phyloP scores from a whole-genome alignment of 2,888 invertebrate species.

The Formica aserva region DNA sequence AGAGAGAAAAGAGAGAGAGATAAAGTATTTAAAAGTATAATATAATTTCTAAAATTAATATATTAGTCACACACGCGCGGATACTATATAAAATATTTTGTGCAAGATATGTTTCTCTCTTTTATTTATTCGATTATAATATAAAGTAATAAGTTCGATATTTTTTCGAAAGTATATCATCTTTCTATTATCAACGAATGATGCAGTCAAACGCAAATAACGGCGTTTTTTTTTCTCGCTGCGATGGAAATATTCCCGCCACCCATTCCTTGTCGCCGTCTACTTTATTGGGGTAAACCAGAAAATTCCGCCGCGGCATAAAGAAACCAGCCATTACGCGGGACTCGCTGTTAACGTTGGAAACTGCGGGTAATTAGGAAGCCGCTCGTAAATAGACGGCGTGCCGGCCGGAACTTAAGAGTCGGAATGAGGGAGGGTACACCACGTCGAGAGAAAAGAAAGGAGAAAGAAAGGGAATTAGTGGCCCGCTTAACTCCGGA shows the following conservation, averaged over 20 bases:
- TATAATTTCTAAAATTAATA: not conserved
- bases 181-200: not conserved
- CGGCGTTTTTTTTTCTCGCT: not conserved
- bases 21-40: not conserved
- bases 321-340: slow-evolving; percentile 69
- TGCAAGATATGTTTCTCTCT: not conserved
- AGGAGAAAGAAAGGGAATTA: slow-evolving; percentile 35
- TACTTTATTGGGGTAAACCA: slow-evolving; percentile 47
- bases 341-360: slow-evolving; percentile 75
- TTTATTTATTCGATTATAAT: not conserved
- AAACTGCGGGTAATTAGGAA: slow-evolving; percentile 80
- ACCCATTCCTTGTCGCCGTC: slow-evolving; percentile 2
- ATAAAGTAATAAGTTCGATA: not conserved
- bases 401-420: slow-evolving; percentile 48
- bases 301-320: slow-evolving; percentile 69
- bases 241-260: slow-evolving; percentile 14
- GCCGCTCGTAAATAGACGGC: slow-evolving; percentile 75
- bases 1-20: not conserved
- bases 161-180: not conserved
- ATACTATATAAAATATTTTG: not conserved
- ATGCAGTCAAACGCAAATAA: not conserved
- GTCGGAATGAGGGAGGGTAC: slow-evolving; percentile 25
- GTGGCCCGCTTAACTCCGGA: slow-evolving; percentile 19
- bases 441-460: slow-evolving; percentile 13
- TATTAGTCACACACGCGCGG: not conserved